Evolutionary conservation across 2,113 vertebrate genomes (phyloP).

Genomic region (Rhegmatorhina hoffmannsi): DNA sequence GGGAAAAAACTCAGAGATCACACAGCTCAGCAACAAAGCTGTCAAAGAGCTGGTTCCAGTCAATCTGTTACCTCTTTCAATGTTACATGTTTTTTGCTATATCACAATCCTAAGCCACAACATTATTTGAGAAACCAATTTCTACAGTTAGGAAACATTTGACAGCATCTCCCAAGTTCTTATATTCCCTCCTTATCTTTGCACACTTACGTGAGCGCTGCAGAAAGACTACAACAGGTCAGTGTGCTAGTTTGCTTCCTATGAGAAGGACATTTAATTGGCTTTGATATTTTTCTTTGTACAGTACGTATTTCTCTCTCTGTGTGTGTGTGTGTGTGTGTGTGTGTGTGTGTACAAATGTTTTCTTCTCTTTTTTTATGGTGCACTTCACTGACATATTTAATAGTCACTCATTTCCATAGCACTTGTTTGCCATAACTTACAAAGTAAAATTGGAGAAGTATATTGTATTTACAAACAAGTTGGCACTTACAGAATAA

Average conservation of each 20-base stretch:
- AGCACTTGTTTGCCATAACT: slow-evolving; percentile 71
- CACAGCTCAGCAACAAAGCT: slow-evolving; percentile 7
- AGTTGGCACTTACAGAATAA: slow-evolving; percentile 96
- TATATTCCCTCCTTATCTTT: slow-evolving; percentile 14
- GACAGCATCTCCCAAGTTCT: neutral
- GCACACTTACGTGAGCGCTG: slow-evolving; percentile 8
- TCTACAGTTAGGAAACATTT: slow-evolving; percentile 27
- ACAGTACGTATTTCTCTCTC: neutral
- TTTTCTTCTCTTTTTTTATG: slow-evolving; percentile 51
- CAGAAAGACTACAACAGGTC: slow-evolving; percentile 51
- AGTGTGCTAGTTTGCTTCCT: slow-evolving; percentile 66
- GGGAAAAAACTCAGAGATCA: slow-evolving; percentile 37
- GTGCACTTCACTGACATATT: slow-evolving; percentile 57
- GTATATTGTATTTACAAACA: slow-evolving; percentile 85
- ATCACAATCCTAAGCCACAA: neutral
- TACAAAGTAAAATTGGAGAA: slow-evolving; percentile 73
- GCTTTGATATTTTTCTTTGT: slow-evolving; percentile 29
- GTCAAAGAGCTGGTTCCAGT: neutral
- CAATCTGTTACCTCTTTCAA: slow-evolving; percentile 25
- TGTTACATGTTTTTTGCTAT: slow-evolving; percentile 23
- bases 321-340: neutral
- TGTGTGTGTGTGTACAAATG: neutral
- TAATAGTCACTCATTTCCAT: slow-evolving; percentile 60
- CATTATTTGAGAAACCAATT: slow-evolving; percentile 22
- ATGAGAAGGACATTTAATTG: slow-evolving; percentile 55